Conservation (phyloP, 2,797 vertebrate genomes). For the Ciconia nigra region DNA sequence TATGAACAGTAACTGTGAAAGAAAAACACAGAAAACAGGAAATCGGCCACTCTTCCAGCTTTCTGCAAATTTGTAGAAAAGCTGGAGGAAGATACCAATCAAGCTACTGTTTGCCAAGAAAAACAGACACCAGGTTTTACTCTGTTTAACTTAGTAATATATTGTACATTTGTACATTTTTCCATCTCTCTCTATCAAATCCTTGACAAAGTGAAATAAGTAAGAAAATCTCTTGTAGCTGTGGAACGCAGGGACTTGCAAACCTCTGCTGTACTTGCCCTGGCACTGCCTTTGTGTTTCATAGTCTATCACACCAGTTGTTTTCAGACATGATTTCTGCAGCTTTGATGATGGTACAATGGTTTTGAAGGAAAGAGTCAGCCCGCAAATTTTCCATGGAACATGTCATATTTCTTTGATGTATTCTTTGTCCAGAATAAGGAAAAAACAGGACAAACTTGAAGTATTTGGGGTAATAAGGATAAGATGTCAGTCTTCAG, state of each 20-base stretch:
- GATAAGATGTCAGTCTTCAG: not conserved
- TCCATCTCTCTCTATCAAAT: not conserved
- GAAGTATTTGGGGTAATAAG: conserved; percentile 24
- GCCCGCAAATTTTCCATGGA: not conserved
- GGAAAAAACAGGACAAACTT: not conserved
- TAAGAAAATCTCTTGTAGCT: conserved; percentile 33
- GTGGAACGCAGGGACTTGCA: conserved; percentile 47
- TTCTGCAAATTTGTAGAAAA: not conserved
- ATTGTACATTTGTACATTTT: not conserved
- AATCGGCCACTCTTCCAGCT: not conserved
- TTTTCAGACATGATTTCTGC: conserved; percentile 60
- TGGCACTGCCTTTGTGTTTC: conserved; percentile 58
- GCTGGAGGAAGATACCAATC: not conserved
- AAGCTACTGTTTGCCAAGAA: not conserved
- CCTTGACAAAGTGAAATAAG: conserved; percentile 39
- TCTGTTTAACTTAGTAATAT: not conserved
- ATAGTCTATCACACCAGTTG: conserved; percentile 53
- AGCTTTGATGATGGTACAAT: conserved; percentile 38
- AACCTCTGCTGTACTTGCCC: conserved; percentile 47
- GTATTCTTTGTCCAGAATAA: conserved; percentile 5
- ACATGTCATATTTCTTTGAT: not conserved
- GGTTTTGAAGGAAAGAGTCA: conserved; percentile 18
- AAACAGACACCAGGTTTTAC: not conserved
- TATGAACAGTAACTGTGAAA: not conserved
- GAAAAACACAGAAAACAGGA: not conserved